phyloP scores from a whole-genome alignment of 2,113 vertebrate genomes.

The Dolichotis patagonum region DNA sequence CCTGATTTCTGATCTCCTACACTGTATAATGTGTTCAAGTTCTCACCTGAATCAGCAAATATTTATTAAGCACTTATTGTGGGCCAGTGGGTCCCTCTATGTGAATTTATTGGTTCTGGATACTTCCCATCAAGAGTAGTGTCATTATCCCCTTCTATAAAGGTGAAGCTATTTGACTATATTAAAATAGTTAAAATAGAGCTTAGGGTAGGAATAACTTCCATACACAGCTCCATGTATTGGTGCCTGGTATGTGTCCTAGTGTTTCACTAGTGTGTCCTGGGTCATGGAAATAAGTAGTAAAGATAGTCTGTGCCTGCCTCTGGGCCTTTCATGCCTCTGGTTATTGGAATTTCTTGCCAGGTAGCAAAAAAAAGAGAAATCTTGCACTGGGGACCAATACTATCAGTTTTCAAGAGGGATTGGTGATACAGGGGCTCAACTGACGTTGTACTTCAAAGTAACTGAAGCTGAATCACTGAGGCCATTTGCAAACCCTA shows the following conservation, averaged over 20 bases:
- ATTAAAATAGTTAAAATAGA: background rate
- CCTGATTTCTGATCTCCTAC: background rate
- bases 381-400: background rate
- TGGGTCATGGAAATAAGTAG: background rate
- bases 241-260: background rate
- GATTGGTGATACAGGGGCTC: background rate
- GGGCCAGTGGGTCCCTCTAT: background rate
- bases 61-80: background rate
- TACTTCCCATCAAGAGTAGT: background rate
- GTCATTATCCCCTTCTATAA: background rate
- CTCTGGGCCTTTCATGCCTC: background rate
- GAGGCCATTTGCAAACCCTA: background rate
- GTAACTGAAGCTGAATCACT: background rate
- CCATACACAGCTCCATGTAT: background rate
- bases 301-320: background rate
- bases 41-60: slow-evolving; percentile 17
- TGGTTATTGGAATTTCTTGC: background rate
- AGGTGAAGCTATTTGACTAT: background rate
- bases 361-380: background rate
- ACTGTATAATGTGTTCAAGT: background rate
- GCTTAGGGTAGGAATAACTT: background rate
- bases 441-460: background rate
- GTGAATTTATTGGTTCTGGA: background rate
- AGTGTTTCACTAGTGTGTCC: background rate
- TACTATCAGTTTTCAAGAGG: background rate